Evolutionary conservation across 2,888 invertebrate species (phyloP).

Genomic region (Macrosiphum euphorbiae): DNA sequence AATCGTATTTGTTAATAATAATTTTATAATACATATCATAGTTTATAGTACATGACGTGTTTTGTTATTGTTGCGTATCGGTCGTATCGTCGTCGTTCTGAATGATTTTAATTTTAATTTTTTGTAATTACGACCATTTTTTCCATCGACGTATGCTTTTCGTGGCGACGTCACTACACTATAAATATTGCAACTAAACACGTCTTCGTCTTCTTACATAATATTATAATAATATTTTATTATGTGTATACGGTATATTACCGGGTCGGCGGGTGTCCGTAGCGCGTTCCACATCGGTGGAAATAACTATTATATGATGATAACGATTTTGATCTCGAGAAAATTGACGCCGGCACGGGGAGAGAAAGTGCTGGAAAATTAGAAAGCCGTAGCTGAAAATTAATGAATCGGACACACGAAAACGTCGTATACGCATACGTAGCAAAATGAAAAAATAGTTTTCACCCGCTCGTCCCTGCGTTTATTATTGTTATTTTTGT

Average conservation of each 20-base stretch:
- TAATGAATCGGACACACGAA: neutral
- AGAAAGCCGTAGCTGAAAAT: neutral
- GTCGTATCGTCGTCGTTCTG: neutral
- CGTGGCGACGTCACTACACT: neutral
- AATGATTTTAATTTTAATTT: neutral
- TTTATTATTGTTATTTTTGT: neutral
- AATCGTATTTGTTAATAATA: neutral
- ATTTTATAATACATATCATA: too few species aligned
- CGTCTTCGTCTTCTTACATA: neutral
- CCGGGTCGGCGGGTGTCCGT: neutral
- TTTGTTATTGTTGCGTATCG: neutral
- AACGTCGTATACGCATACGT: neutral
- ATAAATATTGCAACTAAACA: neutral
- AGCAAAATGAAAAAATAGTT: neutral
- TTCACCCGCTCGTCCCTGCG: neutral
- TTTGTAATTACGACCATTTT: neutral
- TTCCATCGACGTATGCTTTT: neutral
- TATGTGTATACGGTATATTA: neutral
- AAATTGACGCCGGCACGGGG: neutral
- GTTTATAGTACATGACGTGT: neutral
- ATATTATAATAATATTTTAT: neutral
- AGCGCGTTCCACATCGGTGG: neutral
- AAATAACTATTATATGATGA: neutral
- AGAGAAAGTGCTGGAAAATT: conserved; percentile 3
- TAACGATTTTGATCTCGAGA: neutral